phyloP scores from a whole-genome alignment of 2,797 vertebrate species.

The Myotis vivesi region DNA sequence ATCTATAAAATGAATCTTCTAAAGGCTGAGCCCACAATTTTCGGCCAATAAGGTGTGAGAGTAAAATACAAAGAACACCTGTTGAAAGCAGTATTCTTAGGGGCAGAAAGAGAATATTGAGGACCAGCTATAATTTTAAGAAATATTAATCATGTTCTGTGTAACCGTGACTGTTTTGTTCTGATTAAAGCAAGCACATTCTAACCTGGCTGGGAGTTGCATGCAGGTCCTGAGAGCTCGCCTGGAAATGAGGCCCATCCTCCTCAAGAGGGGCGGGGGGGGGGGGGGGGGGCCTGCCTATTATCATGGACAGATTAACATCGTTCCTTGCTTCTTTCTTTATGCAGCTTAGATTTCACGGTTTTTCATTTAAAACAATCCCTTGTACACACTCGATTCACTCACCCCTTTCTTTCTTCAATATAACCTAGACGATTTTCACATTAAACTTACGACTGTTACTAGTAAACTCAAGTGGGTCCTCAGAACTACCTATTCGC shows the following conservation, averaged over 20 bases:
- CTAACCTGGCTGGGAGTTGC: too few species aligned
- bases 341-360: neutral
- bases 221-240: too few species aligned
- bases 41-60: conserved; percentile 25
- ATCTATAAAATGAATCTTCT: conserved; percentile 43
- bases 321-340: neutral
- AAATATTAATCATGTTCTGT: too few species aligned
- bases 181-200: too few species aligned
- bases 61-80: conserved; percentile 39
- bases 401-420: neutral
- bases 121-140: too few species aligned
- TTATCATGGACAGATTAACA: too few species aligned
- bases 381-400: neutral
- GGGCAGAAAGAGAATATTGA: too few species aligned
- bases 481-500: neutral
- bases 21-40: conserved; percentile 43
- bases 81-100: neutral
- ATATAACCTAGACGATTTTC: neutral
- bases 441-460: neutral
- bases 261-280: too few species aligned
- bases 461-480: neutral
- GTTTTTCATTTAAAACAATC: neutral
- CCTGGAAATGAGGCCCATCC: too few species aligned
- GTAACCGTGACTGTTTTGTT: too few species aligned
- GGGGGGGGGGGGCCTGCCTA: too few species aligned